Evolutionary conservation across 2,888 invertebrate genomes (phyloP).

Genomic region (Toxonevra muliebris): DNA sequence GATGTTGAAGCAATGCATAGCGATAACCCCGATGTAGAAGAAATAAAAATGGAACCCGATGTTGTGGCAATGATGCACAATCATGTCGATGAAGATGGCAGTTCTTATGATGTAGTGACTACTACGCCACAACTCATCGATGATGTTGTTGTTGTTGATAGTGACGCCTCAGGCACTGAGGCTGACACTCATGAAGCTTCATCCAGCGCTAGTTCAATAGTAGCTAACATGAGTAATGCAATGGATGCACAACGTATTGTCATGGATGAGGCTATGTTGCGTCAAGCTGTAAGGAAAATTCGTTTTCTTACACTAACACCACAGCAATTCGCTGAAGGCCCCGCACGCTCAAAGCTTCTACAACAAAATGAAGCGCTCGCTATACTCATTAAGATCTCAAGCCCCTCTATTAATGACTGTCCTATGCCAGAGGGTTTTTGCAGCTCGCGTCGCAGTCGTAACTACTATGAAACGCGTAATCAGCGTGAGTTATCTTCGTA

Average conservation of each 20-base stretch:
- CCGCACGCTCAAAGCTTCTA: constrained; percentile 78
- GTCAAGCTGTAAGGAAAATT: constrained; percentile 78
- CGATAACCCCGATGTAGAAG: constrained; percentile 48
- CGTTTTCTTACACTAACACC: constrained; percentile 82
- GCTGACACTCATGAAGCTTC: constrained; percentile 20
- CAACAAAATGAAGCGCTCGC: constrained; percentile 81
- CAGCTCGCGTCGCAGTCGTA: constrained; percentile 63
- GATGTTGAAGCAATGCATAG: constrained; percentile 26
- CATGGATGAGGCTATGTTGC: constrained; percentile 64
- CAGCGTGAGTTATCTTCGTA: constrained; percentile 60
- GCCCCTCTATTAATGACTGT: constrained; percentile 72
- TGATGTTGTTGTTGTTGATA: constrained; percentile 57
- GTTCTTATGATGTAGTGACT: constrained; percentile 17
- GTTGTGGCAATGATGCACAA: constrained; percentile 57
- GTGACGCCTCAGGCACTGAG: constrained; percentile 48
- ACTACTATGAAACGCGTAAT: constrained; percentile 52
- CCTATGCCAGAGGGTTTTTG: constrained; percentile 81
- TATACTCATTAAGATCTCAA: constrained; percentile 84
- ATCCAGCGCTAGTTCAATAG: constrained; percentile 31
- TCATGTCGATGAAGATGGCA: constrained; percentile 49
- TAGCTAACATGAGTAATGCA: constrained; percentile 51
- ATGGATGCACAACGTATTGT: constrained; percentile 57
- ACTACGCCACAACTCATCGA: constrained; percentile 41
- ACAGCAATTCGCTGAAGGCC: constrained; percentile 84
- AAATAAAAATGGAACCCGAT: constrained; percentile 60